A percentile compares a stretch with the other conserved stretches of the same genome.
These are phyloP conservation scores for Aphis craccivora DNA, from an alignment of 1,140 invertebrate species.

Conservation along the genomic window DNA sequence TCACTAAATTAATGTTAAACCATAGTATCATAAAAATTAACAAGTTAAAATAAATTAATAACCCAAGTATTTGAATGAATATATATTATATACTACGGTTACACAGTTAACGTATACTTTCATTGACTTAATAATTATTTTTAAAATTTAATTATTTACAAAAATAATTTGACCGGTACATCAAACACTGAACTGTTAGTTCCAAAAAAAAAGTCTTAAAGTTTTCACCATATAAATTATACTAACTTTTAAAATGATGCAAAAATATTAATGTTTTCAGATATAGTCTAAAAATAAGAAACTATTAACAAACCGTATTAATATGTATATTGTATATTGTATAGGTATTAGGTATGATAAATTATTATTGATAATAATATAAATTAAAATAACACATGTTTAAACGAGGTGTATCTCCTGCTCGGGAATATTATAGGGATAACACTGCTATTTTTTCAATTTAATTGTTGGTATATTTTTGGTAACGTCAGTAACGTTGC, in stretches of 20 bases:
- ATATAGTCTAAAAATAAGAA: background rate
- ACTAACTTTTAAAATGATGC: background rate
- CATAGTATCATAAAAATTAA: background rate
- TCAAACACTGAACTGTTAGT: background rate
- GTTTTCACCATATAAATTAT: background rate
- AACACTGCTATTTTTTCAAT: background rate
- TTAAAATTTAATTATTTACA: background rate
- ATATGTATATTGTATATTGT: no score
- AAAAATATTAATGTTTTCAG: background rate
- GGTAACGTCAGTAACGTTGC: background rate
- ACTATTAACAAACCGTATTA: background rate
- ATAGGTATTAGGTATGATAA: background rate
- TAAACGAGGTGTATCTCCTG: background rate
- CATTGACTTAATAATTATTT: background rate
- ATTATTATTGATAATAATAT: conserved; percentile 11
- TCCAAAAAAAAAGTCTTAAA: background rate
- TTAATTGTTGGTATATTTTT: conserved; percentile 28
- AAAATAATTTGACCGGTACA: background rate
- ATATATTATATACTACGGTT: no score
- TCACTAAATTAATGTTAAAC: background rate
- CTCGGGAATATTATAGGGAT: background rate
- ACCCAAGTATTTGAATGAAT: background rate
- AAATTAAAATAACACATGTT: background rate
- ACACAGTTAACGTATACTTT: no score
- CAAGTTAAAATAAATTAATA: background rate